phyloP scores from a whole-genome alignment of 2,888 invertebrate species.

The Leptinotarsa tumamoca region DNA sequence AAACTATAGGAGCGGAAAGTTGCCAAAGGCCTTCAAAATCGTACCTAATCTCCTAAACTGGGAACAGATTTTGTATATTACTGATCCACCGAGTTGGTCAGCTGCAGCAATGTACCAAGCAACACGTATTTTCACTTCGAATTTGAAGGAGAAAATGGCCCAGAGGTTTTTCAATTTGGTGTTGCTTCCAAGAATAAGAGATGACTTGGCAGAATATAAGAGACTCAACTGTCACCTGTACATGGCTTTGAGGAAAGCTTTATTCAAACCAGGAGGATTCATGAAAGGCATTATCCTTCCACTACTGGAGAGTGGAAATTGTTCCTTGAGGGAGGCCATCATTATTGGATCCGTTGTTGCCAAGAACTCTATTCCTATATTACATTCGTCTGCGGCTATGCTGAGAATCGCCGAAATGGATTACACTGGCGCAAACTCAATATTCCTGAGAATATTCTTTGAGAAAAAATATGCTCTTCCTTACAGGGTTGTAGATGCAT shows the following conservation, averaged over 20 bases:
- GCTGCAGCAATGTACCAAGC: conserved; percentile 98
- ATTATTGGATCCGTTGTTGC: conserved; percentile 93
- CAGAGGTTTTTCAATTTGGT: conserved; percentile 94
- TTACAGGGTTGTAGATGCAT: conserved; percentile 92
- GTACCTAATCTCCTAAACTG: conserved; percentile 92
- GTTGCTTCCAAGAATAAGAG: conserved; percentile 91
- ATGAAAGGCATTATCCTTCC: conserved; percentile 90
- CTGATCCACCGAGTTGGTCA: conserved; percentile 94
- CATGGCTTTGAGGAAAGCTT: conserved; percentile 90
- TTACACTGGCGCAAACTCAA: conserved; percentile 95
- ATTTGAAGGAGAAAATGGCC: conserved; percentile 95
- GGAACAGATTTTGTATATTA: conserved; percentile 68
- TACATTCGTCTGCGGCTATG: conserved; percentile 95
- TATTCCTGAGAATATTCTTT: conserved; percentile 92
- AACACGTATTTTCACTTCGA: conserved; percentile 96
- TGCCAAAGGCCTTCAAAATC: conserved; percentile 98
- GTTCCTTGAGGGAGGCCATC: conserved; percentile 94
- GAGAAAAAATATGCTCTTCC: conserved; percentile 99
- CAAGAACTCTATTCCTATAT: conserved; percentile 91
- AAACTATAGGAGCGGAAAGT: conserved; percentile 93
- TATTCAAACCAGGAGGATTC: conserved; percentile 97
- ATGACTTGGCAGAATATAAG: conserved; percentile 96
- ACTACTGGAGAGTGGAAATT: conserved; percentile 87
- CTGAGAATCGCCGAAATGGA: conserved; percentile 98
- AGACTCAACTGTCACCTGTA: conserved; percentile 96